A percentile compares a stretch with the other conserved stretches of the same genome.
phyloP scores from a whole-genome alignment of 2,888 invertebrate species.

The Disparrhopalites patrizii region DNA sequence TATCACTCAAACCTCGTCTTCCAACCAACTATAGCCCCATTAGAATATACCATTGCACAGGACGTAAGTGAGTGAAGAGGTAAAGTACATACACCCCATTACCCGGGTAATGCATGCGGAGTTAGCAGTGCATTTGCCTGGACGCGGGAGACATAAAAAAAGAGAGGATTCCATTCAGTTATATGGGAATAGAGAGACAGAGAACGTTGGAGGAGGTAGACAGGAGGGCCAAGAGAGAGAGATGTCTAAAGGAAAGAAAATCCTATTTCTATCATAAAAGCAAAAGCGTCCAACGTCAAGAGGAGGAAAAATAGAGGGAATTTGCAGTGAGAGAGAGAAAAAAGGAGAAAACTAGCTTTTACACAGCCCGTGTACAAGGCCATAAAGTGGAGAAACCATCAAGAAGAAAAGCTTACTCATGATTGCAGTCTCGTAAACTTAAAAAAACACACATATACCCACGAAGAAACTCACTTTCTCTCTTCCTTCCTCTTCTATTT shows the following conservation, averaged over 20 bases:
- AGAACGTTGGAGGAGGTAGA: background rate
- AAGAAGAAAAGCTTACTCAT: slow-evolving; percentile 26
- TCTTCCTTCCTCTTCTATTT: slow-evolving; percentile 6
- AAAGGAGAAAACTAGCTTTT: background rate
- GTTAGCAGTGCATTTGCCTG: too few species aligned
- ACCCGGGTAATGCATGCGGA: too few species aligned
- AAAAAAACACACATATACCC: slow-evolving; percentile 18
- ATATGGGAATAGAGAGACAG: too few species aligned
- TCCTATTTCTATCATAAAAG: slow-evolving; percentile 17
- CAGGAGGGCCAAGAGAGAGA: background rate
- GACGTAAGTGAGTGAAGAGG: too few species aligned
- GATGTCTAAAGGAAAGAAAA: slow-evolving; percentile 6
- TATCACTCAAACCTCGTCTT: too few species aligned
- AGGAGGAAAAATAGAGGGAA: slow-evolving; percentile 1
- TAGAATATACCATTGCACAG: too few species aligned
- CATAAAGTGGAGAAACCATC: slow-evolving; percentile 21
- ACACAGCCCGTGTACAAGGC: slow-evolving; percentile 15
- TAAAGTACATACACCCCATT: too few species aligned
- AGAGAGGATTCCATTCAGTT: too few species aligned
- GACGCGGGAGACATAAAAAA: background rate
- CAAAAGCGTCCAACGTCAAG: slow-evolving; percentile 11
- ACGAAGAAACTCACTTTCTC: too few species aligned
- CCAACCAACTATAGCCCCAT: too few species aligned
- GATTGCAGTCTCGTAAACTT: slow-evolving; percentile 26
- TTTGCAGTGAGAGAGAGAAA: too few species aligned